Evolutionary conservation across 2,797 vertebrate species (phyloP).

Genomic region (Mormyrus proboscirostris): DNA sequence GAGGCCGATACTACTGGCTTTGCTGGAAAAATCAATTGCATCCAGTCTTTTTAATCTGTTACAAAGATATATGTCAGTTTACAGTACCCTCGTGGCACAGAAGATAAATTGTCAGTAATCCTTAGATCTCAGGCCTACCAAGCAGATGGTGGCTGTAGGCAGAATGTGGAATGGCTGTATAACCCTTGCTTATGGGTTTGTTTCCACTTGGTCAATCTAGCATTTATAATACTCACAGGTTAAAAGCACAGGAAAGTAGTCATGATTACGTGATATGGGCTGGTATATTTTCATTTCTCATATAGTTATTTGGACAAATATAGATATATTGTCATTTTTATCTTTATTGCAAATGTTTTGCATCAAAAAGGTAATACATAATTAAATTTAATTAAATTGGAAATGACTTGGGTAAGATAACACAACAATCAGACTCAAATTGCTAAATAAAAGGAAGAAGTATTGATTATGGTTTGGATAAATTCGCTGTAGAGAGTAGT

Average conservation of each 20-base stretch:
- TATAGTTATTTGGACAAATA: not conserved
- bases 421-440: not conserved
- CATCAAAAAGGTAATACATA: not conserved
- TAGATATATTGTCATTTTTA: not conserved
- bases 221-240: not conserved
- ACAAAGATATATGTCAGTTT: slow-evolving; percentile 8
- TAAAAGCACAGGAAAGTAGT: not conserved
- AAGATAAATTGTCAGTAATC: slow-evolving; percentile 5
- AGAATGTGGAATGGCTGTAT: not conserved
- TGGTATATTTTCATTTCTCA: not conserved
- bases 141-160: not conserved
- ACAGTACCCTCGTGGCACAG: not conserved
- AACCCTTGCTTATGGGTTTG: not conserved
- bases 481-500: not conserved
- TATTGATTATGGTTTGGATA: not conserved
- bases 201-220: not conserved
- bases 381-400: not conserved
- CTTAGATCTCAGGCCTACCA: not conserved
- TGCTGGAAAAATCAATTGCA: slow-evolving; percentile 12
- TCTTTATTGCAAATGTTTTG: not conserved
- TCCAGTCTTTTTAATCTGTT: slow-evolving; percentile 8
- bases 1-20: not conserved
- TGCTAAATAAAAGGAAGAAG: not conserved
- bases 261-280: not conserved
- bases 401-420: not conserved